Base-by-base conservation (phyloP, 2,888 invertebrate species). In the Cordilura impudica region DNA sequence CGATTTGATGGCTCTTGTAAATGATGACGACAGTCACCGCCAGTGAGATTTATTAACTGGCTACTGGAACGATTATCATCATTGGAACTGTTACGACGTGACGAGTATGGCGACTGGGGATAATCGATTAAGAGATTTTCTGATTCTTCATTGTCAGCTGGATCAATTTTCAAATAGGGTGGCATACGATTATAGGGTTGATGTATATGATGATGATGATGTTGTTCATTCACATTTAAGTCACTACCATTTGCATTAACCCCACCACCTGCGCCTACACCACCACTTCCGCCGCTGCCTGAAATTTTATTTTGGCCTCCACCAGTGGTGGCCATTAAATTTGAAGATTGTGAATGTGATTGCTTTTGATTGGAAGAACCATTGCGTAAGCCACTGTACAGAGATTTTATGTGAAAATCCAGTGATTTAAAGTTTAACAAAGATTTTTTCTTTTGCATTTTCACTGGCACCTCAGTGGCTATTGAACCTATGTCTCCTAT, bases 371-470 rank as follows among this genome's bases (percentile, higher is more conserved):
- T 63, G 8, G 75, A 71, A 63, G 81, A 81, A 39, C 84, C 84
- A 51, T 83, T 85, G 2, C 87, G 87, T 39, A 89, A 75, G 4
- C 89, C 89, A n/a, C 87, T 85, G 81, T 90, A 90, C 16, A 90
- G 76, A 0, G 89, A 88, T 79, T 89, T 90, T 43, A 90, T 84
- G 78, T 89, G 89, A 76, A 89, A 90, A 81, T 90, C 90, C 35
- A 90, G 86, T 4, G 90, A 89, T 82, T 88, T 87, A 78, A 90
- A 90, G 69, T 87, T 90, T 69, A 90, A 87, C 80, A 90, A 78
- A 6, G 88, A 88, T 67, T 86, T 85, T 45, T 83, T 81, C 69
- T 83, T 83, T 54, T 81, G 79, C 74, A 83, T 39, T 21, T 78
- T 74, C 14, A 58, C 54, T 16, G 66, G 47, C 10, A 56, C 56